Conservation (phyloP, 2,113 vertebrate species). For the Hystrix cristata region DNA sequence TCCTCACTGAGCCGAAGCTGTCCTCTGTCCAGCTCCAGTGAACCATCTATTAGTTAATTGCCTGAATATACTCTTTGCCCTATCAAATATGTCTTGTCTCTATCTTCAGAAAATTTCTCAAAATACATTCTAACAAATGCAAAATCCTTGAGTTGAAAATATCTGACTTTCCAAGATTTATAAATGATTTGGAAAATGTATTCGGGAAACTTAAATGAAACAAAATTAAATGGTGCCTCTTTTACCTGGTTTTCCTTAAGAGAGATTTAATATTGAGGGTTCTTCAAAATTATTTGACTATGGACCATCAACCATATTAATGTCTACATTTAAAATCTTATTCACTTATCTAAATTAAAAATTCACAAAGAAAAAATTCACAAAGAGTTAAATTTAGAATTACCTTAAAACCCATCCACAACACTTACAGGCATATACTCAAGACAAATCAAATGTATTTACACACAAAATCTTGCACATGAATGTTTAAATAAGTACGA, state of each 20-base stretch:
- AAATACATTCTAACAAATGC: background rate
- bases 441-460: background rate
- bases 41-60: background rate
- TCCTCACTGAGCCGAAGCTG: background rate
- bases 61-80: background rate
- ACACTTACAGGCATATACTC: background rate
- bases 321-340: background rate
- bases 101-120: slow-evolving; percentile 5
- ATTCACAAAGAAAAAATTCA: background rate
- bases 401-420: background rate
- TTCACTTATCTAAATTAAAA: slow-evolving; percentile 45
- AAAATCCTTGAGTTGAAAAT: background rate
- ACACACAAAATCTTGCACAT: background rate
- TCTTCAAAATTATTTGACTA: slow-evolving; percentile 14
- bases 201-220: background rate
- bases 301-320: background rate
- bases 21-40: background rate
- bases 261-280: background rate
- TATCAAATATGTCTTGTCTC: background rate
- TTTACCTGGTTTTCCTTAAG: slow-evolving; percentile 11
- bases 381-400: background rate
- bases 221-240: background rate
- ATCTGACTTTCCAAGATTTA: slow-evolving; percentile 32
- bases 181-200: background rate
- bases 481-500: background rate